Evolutionary conservation across 2,888 invertebrate genomes (phyloP).

Genomic region (Drosophila pullipes): DNA sequence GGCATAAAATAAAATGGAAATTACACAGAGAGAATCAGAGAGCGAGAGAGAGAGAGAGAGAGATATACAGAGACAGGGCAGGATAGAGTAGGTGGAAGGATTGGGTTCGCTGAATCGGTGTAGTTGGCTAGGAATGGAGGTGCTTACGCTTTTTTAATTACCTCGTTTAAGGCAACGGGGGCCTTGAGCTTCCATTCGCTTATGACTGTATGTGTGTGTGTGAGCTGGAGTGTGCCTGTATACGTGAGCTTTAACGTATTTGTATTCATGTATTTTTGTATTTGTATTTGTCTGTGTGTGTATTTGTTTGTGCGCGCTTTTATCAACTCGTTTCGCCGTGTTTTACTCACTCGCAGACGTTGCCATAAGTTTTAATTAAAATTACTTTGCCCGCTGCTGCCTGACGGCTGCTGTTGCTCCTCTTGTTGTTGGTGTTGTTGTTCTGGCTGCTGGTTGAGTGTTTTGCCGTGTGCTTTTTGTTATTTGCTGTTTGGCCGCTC

Average conservation of each 20-base stretch:
- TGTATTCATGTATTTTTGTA: slow-evolving; percentile 21
- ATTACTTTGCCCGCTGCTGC: slow-evolving; percentile 72
- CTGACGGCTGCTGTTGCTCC: slow-evolving; percentile 59
- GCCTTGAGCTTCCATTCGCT: slow-evolving; percentile 57
- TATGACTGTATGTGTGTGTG: slow-evolving; percentile 25
- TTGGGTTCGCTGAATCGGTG: slow-evolving; percentile 39
- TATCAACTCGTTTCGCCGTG: slow-evolving; percentile 79
- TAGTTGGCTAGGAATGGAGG: slow-evolving; percentile 65
- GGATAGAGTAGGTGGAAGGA: slow-evolving; percentile 4
- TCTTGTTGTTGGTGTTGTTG: slow-evolving; percentile 31
- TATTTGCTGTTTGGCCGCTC: slow-evolving; percentile 76
- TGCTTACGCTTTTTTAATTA: slow-evolving; percentile 79
- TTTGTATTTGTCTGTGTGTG: slow-evolving; percentile 11
- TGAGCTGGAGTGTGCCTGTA: slow-evolving; percentile 25
- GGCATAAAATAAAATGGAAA: slow-evolving; percentile 77
- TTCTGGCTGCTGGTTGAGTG: slow-evolving; percentile 62
- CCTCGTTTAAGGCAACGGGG: slow-evolving; percentile 73
- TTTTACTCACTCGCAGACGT: slow-evolving; percentile 80
- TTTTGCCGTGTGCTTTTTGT: slow-evolving; percentile 78
- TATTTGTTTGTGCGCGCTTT: slow-evolving; percentile 60
- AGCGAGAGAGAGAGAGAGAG: slow-evolving; percentile 15
- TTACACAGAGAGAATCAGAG: slow-evolving; percentile 59
- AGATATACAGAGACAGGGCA: background rate
- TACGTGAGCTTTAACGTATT: slow-evolving; percentile 38
- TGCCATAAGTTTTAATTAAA: slow-evolving; percentile 80